Evolutionary conservation across 2,113 vertebrate species (phyloP).

Genomic region (Dissostichus mawsoni): DNA sequence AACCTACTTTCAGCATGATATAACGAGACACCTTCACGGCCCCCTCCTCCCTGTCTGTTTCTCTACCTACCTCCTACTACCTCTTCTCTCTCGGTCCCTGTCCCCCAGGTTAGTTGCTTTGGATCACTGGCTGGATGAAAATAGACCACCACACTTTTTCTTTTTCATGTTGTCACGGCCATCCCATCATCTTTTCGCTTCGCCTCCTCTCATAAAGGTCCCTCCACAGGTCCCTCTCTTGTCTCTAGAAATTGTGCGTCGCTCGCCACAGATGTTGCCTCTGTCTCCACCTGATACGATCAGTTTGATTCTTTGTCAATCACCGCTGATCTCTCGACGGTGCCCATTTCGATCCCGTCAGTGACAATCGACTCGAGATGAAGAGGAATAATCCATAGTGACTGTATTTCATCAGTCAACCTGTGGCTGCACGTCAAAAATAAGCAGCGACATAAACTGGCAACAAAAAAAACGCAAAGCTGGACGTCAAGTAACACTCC

Average conservation of each 20-base stretch:
- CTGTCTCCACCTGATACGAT: slow-evolving; percentile 47
- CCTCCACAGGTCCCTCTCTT: slow-evolving; percentile 74
- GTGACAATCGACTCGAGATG: slow-evolving; percentile 48
- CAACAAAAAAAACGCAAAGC: slow-evolving; percentile 1
- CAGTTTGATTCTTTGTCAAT: slow-evolving; percentile 36
- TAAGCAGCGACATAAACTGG: slow-evolving; percentile 3
- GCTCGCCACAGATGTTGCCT: slow-evolving; percentile 55
- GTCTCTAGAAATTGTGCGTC: slow-evolving; percentile 61
- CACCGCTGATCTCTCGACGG: slow-evolving; percentile 38
- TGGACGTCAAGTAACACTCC: slow-evolving; percentile 26
- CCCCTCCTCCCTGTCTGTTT: slow-evolving; percentile 49
- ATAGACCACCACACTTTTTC: slow-evolving; percentile 83
- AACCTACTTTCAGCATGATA: slow-evolving; percentile 78
- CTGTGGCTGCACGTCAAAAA: slow-evolving; percentile 67
- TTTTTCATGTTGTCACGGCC: slow-evolving; percentile 86
- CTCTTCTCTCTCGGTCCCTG: slow-evolving; percentile 75
- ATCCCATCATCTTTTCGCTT: slow-evolving; percentile 70
- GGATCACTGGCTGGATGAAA: slow-evolving; percentile 79
- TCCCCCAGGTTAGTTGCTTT: slow-evolving; percentile 78
- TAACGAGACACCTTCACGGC: slow-evolving; percentile 68
- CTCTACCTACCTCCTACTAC: slow-evolving; percentile 77
- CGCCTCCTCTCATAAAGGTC: slow-evolving; percentile 60
- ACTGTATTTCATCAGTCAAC: slow-evolving; percentile 69
- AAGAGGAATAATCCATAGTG: slow-evolving; percentile 67
- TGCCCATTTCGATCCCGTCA: slow-evolving; percentile 58